Percentiles rank a stretch among this genome's conserved stretches.
These are phyloP conservation scores for Pseudochaenichthys georgianus DNA, from an alignment of 2,797 vertebrate genomes.

Conservation along the genomic window DNA sequence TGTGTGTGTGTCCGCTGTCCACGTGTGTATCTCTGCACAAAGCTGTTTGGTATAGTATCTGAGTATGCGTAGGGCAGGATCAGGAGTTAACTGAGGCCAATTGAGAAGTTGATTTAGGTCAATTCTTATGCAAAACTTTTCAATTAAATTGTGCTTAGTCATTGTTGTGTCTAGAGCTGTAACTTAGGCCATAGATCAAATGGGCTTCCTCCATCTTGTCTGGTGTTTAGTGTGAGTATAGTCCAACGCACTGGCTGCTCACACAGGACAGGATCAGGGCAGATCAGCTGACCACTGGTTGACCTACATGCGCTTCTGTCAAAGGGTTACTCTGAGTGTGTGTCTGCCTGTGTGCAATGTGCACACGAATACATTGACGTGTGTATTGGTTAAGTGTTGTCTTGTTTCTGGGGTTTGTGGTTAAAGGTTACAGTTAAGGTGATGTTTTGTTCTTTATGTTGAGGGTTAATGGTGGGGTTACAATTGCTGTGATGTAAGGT, in stretches of 20 bases:
- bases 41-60: constrained; percentile 27
- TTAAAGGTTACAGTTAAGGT: constrained; percentile 22
- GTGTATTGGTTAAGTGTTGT: background rate
- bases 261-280: constrained; percentile 71
- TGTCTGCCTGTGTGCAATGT: constrained; percentile 24
- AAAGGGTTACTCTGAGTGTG: constrained; percentile 39
- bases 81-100: constrained; percentile 35
- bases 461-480: background rate
- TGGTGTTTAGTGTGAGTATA: constrained; percentile 40
- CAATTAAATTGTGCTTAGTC: constrained; percentile 2
- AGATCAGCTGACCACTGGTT: constrained; percentile 84
- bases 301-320: constrained; percentile 82
- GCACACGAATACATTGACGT: constrained; percentile 5
- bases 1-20: constrained; percentile 61
- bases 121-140: background rate
- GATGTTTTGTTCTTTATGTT: constrained; percentile 19
- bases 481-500: background rate
- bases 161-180: constrained; percentile 9
- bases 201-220: constrained; percentile 1
- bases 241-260: constrained; percentile 42
- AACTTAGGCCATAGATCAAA: constrained; percentile 9
- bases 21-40: constrained; percentile 41
- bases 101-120: constrained; percentile 25
- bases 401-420: constrained; percentile 6
- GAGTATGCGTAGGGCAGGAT: constrained; percentile 24